A percentile compares a stretch with the other conserved stretches of the same genome.
Conservation (phyloP, 2,888 invertebrate genomes). For the Melanostoma mellinum region DNA sequence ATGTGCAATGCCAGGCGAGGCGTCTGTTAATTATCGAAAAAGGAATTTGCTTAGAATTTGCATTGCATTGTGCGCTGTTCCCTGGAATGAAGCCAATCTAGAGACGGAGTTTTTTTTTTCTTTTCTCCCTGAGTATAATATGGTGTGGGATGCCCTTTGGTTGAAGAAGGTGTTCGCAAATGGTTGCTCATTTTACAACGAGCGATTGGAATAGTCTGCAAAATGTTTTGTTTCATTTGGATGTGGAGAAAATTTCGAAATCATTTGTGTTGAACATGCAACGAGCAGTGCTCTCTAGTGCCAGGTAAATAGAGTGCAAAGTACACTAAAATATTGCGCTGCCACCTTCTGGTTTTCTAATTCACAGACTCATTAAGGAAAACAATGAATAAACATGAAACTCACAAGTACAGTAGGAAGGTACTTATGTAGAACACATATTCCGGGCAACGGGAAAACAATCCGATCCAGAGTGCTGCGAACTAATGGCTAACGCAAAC, state of each 20-base stretch:
- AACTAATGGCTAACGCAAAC: conserved; percentile 26
- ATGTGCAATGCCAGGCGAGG: conserved; percentile 20
- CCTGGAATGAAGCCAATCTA: conserved; percentile 26
- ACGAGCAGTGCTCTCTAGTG: conserved; percentile 16
- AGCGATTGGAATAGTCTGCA: conserved; percentile 10
- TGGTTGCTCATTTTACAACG: conserved; percentile 39
- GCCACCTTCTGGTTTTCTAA: conserved; percentile 25
- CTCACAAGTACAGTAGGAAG: background rate
- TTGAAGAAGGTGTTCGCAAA: background rate
- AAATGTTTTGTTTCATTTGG: conserved; percentile 21
- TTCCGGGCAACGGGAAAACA: conserved; percentile 6
- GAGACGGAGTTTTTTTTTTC: background rate
- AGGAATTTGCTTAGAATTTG: conserved; percentile 54
- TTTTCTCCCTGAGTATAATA: background rate
- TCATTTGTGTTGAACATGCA: conserved; percentile 44
- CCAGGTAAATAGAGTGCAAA: conserved; percentile 34
- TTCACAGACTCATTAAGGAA: conserved; percentile 48
- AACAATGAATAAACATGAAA: conserved; percentile 54
- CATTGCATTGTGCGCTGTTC: conserved; percentile 23
- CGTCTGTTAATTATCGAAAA: conserved; percentile 55
- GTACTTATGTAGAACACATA: conserved; percentile 7
- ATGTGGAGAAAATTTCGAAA: conserved; percentile 36
- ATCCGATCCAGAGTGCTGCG: background rate
- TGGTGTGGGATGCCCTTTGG: background rate
- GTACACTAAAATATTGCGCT: conserved; percentile 30